A percentile compares a stretch with the other conserved stretches of the same genome.
Evolutionary conservation across 2,113 vertebrate species (phyloP).

Genomic region (Lathamus discolor): DNA sequence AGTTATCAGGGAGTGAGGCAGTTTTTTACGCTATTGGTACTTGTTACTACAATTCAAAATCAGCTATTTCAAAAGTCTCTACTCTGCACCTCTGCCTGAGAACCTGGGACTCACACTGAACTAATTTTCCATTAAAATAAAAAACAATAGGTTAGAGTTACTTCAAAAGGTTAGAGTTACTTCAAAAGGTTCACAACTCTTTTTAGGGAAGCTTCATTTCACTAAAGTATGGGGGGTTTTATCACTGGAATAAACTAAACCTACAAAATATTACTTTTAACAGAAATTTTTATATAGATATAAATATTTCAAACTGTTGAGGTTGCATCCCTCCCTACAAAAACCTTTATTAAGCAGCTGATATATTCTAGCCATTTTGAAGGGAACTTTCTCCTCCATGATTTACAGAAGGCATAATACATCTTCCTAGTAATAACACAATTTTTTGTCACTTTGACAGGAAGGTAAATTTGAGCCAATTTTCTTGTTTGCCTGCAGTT

Average conservation of each 20-base stretch:
- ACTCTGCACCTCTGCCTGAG: not conserved
- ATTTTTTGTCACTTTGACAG: not conserved
- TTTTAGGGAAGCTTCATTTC: not conserved
- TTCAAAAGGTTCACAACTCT: not conserved
- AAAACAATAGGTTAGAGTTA: not conserved
- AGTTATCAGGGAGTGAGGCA: not conserved
- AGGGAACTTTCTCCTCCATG: not conserved
- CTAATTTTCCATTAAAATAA: not conserved
- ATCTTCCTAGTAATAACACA: not conserved
- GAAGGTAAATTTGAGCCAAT: not conserved
- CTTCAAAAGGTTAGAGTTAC: not conserved
- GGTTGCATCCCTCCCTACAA: not conserved
- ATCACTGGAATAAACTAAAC: not conserved
- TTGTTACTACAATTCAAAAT: not conserved
- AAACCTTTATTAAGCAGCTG: not conserved
- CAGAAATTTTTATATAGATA: not conserved
- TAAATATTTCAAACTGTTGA: not conserved
- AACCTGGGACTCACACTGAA: not conserved
- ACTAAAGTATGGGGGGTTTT: fast-evolving
- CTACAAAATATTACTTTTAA: not conserved
- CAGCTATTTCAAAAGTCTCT: not conserved
- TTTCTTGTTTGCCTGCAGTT: not conserved
- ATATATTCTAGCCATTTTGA: not conserved
- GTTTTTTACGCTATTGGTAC: not conserved
- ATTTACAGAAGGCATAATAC: not conserved